phyloP scores from a whole-genome alignment of 2,797 vertebrate species.

The Lutjanus argentimaculatus region DNA sequence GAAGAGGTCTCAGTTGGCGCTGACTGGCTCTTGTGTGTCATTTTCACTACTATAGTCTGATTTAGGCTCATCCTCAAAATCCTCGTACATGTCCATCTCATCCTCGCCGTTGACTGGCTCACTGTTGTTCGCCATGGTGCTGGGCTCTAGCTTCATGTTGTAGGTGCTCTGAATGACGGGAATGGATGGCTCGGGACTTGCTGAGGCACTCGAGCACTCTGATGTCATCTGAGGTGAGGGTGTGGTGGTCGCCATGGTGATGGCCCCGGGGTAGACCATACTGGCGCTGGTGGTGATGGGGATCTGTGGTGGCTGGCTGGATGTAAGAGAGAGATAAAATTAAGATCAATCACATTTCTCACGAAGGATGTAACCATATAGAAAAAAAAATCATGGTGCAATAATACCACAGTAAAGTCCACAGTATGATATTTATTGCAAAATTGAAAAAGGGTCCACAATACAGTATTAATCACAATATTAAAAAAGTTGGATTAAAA shows the following conservation, averaged over 20 bases:
- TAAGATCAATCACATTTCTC: background rate
- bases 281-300: conserved; percentile 96
- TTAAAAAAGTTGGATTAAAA: no score
- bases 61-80: conserved; percentile 99
- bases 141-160: conserved; percentile 96
- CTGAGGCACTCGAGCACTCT: conserved; percentile 98
- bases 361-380: no score
- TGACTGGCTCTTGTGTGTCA: conserved; percentile 95
- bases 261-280: conserved; percentile 98
- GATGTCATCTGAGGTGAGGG: conserved; percentile 99
- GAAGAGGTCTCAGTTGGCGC: conserved; percentile 93
- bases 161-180: conserved; percentile 99
- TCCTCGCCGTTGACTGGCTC: conserved; percentile 94
- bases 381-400: no score
- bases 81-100: conserved; percentile 99
- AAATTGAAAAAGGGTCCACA: no score
- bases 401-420: no score
- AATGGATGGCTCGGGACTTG: conserved; percentile 97
- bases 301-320: conserved; percentile 94
- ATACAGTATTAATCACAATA: no score
- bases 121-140: conserved; percentile 87
- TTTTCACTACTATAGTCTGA: conserved; percentile 99
- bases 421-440: no score
- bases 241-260: conserved; percentile 96
- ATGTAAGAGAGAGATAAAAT: conserved; percentile 66